Evolutionary conservation across 2,113 vertebrate genomes (phyloP).

Genomic region (Tyto alba): DNA sequence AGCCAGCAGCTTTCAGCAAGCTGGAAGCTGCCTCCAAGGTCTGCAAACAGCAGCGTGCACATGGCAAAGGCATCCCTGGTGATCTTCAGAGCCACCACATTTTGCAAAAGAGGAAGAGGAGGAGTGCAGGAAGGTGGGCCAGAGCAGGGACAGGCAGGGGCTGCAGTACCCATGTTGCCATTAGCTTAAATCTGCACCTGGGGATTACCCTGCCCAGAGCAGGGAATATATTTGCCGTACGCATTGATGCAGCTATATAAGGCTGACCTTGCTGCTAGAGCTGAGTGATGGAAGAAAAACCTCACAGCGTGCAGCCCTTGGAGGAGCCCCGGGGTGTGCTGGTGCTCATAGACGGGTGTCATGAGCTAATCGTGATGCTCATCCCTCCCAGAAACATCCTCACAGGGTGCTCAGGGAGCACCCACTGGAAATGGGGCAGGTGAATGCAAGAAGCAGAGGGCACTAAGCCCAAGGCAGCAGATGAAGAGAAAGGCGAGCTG

Average conservation of each 20-base stretch:
- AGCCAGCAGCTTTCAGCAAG: not conserved
- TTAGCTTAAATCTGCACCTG: not conserved
- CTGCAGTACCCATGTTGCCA: not conserved
- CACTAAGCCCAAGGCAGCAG: not conserved
- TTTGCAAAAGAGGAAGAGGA: not conserved
- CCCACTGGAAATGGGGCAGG: not conserved
- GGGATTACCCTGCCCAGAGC: not conserved
- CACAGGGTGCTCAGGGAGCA: not conserved
- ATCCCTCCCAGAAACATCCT: not conserved
- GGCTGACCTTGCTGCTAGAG: not conserved
- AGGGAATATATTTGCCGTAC: not conserved
- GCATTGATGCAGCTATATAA: not conserved
- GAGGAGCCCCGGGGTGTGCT: not conserved
- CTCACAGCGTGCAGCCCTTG: accelerated
- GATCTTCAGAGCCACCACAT: accelerated
- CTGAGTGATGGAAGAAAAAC: not conserved
- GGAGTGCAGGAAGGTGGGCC: not conserved
- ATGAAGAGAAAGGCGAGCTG: not conserved
- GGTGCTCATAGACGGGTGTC: accelerated
- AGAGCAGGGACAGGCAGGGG: not conserved
- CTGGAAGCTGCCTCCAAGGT: not conserved
- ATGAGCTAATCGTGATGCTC: not conserved
- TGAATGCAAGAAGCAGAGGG: not conserved
- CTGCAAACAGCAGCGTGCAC: accelerated
- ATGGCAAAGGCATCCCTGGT: not conserved